Evolutionary conservation across 2,797 vertebrate genomes (phyloP), one percentile per base, ranked within the genome.

Genomic region (Hydrolagus colliei): DNA sequence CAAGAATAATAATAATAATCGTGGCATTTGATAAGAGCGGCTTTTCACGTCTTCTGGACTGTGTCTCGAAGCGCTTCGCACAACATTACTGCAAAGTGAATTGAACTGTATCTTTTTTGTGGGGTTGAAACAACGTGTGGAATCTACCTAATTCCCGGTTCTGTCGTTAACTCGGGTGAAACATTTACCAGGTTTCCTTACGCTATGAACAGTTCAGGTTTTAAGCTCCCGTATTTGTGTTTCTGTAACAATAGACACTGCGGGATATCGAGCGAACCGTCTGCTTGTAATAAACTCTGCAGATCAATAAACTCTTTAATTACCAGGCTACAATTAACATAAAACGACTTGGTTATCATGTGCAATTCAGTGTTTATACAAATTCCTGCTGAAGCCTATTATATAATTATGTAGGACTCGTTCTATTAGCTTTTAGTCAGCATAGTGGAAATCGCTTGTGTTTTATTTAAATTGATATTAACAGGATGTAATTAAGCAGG

Each of bases 391-490:
- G 74, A 13, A 76, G 74, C 74, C 59, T 61, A n/a, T 78, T 78
- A 61, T 78, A 78, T n/a, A 4, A 62, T 62, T 78, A 63, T 78
- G 14, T 35, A 76, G 35, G 22, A 78, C 20, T 62, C 63, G 76
- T 78, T 27, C 76, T 78, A 61, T 78, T 22, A 61, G 20, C 11
- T 62, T 52, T 78, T 78, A 78, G 20, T 7, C 52, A 63, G 52
- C 9, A 78, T 22, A 27, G 62, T 78, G 63, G 52, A 63, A 59
- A 78, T 63, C 59, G 61, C 76, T 22, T 78, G 9, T 1, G 63
- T 78, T 78, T 62, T 78, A 78, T 22, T 61, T 78, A 78, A 78
- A 78, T 62, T 78, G 61, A 78, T 62, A 78, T 63, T 78, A 78
- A 18, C 63, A 78, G 63, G 61, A 78, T 78, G 52, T 78, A 78